These are phyloP conservation scores for Drymodes brunneopygia DNA, from an alignment of 2,113 vertebrate genomes.

Conservation along the genomic window DNA sequence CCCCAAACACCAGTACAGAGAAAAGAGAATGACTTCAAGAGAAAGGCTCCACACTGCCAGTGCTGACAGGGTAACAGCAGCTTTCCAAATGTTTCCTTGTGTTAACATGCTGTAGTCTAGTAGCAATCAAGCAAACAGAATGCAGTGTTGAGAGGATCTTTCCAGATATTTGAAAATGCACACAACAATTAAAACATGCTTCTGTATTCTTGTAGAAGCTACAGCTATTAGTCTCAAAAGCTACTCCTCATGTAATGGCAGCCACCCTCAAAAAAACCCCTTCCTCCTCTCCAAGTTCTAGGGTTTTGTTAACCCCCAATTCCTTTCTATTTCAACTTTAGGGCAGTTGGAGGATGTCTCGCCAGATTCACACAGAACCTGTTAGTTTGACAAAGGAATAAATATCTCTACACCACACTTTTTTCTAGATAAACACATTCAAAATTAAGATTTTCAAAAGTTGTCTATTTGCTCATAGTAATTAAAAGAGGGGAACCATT, in stretches of 20 bases:
- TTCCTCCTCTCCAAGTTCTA: not conserved
- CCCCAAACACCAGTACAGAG: not conserved
- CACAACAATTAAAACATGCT: not conserved
- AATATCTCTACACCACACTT: not conserved
- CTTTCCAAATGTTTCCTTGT: not conserved
- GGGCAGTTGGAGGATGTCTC: not conserved
- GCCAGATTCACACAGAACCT: not conserved
- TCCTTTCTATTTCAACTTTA: not conserved
- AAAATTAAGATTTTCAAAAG: not conserved
- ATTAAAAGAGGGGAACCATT: not conserved
- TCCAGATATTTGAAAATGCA: not conserved
- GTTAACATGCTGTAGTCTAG: not conserved
- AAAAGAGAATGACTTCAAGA: not conserved
- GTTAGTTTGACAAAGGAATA: not conserved
- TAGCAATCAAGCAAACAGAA: not conserved
- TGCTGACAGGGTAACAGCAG: not conserved
- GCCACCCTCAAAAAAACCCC: not conserved
- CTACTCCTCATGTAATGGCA: not conserved
- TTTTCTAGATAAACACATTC: not conserved
- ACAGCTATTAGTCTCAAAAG: not conserved
- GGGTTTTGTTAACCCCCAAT: not conserved
- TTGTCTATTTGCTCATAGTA: not conserved
- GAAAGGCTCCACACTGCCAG: not conserved
- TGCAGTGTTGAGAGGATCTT: not conserved
- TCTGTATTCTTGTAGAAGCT: not conserved